A percentile compares a stretch with the other conserved stretches of the same genome.
Evolutionary conservation across 1,140 invertebrate genomes (phyloP).

Genomic region (Drosophila mauritiana): DNA sequence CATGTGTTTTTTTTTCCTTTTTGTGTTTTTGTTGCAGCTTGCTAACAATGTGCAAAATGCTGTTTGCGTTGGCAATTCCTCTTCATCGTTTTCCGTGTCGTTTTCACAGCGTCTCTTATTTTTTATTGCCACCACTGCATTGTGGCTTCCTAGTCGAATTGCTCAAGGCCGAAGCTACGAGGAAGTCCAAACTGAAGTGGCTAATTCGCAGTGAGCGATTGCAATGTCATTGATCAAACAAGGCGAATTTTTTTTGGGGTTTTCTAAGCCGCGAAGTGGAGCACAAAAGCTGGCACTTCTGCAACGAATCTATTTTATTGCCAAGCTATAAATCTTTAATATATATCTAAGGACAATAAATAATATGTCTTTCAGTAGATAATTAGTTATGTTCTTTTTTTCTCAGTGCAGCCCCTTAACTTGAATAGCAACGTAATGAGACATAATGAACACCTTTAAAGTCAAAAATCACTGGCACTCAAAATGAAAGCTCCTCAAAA

Average conservation of each 20-base stretch:
- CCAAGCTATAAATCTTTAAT: not conserved
- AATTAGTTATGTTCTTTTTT: too few species aligned
- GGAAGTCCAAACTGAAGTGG: constrained; percentile 48
- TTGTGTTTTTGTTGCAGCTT: constrained; percentile 19
- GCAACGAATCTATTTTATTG: not conserved
- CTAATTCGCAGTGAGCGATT: constrained; percentile 29
- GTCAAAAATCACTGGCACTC: constrained; percentile 2
- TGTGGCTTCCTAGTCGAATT: constrained; percentile 36
- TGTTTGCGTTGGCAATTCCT: constrained; percentile 75
- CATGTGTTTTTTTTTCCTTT: not conserved
- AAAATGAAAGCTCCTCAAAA: constrained; percentile 18
- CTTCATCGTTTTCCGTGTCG: constrained; percentile 39
- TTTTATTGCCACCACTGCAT: constrained; percentile 21
- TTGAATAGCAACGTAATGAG: constrained; percentile 1
- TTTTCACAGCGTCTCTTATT: constrained; percentile 32
- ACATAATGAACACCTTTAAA: constrained; percentile 14
- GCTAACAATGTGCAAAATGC: constrained; percentile 81
- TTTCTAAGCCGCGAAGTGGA: not conserved
- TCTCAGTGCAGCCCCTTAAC: too few species aligned
- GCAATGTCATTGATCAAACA: constrained; percentile 20
- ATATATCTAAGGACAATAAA: not conserved
- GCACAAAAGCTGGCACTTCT: not conserved
- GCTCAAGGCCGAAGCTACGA: constrained; percentile 47
- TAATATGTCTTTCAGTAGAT: too few species aligned
- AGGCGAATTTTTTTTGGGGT: not conserved